A percentile compares a stretch with the other conserved stretches of the same genome.
Evolutionary conservation across 2,888 invertebrate genomes (phyloP).

Genomic region (Eretmocerus hayati): DNA sequence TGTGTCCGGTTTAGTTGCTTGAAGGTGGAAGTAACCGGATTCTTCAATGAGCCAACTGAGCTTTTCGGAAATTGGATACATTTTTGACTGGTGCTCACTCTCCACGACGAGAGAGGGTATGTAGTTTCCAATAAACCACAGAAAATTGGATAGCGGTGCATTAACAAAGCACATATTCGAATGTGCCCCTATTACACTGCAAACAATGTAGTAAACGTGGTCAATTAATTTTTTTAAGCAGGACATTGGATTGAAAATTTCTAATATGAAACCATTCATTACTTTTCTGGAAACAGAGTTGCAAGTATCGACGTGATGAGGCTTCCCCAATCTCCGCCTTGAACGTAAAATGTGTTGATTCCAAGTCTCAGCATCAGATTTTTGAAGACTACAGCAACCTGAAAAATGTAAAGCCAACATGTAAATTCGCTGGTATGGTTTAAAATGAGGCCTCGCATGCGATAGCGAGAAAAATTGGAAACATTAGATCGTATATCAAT

Average conservation of each 20-base stretch:
- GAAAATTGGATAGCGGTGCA: conserved; percentile 34
- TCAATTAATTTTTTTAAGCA: not conserved
- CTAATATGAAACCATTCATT: too few species aligned
- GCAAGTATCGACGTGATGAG: conserved; percentile 48
- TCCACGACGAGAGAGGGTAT: conserved; percentile 56
- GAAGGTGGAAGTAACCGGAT: conserved; percentile 64
- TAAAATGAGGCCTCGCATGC: too few species aligned
- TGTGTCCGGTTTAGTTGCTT: conserved; percentile 85
- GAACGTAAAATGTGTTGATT: conserved; percentile 50
- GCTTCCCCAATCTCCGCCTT: conserved; percentile 62
- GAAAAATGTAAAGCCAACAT: too few species aligned
- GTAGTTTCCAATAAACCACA: conserved; percentile 49
- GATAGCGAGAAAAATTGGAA: too few species aligned
- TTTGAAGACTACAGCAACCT: conserved; percentile 46
- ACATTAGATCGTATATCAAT: too few species aligned
- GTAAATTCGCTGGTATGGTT: too few species aligned
- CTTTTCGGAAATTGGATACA: conserved; percentile 50
- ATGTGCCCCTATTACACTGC: conserved; percentile 54
- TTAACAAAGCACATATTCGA: conserved; percentile 55
- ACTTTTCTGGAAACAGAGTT: conserved; percentile 48
- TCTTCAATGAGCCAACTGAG: conserved; percentile 37
- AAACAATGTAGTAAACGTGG: conserved; percentile 14
- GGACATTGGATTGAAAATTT: not conserved
- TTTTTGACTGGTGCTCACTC: conserved; percentile 47
- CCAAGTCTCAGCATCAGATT: conserved; percentile 55